A percentile compares a stretch with the other conserved stretches of the same genome.
phyloP scores from a whole-genome alignment of 2,113 vertebrate species.

The Varanus salvator region DNA sequence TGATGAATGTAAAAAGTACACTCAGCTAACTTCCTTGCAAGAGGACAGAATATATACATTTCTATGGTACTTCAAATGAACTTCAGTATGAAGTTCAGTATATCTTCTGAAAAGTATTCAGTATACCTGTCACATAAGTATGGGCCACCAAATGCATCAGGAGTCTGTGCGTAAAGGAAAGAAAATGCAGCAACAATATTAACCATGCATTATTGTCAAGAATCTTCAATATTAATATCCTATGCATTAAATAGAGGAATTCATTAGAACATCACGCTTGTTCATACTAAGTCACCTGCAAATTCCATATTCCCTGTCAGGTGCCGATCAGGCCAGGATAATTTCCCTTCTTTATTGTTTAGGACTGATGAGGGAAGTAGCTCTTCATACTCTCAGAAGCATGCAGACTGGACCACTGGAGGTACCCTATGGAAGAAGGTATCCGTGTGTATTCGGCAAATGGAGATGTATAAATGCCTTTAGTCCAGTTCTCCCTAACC shows the following conservation, averaged over 20 bases:
- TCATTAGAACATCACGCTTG: neutral
- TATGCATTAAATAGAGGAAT: neutral
- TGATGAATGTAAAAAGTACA: slow-evolving; percentile 34
- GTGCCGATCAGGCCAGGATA: neutral
- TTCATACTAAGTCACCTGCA: neutral
- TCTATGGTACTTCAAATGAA: slow-evolving; percentile 3
- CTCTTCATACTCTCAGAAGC: neutral
- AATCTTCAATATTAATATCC: neutral
- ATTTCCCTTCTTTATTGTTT: neutral
- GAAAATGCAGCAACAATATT: neutral
- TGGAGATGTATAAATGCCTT: no score
- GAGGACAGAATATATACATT: slow-evolving; percentile 9
- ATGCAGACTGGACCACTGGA: no score
- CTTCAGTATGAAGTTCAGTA: slow-evolving; percentile 40
- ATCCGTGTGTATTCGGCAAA: neutral
- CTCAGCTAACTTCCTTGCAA: slow-evolving; percentile 48
- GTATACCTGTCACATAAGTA: slow-evolving; percentile 40
- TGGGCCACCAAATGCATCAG: slow-evolving; percentile 30
- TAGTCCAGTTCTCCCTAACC: no score
- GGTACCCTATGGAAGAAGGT: neutral
- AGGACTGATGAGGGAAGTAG: neutral
- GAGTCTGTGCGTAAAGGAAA: slow-evolving; percentile 5
- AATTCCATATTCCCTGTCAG: neutral
- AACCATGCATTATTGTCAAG: neutral
- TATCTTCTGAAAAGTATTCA: slow-evolving; percentile 27